These are phyloP conservation scores for Eudasyphora cyanicolor DNA, from an alignment of 2,888 invertebrate genomes.

Conservation along the genomic window DNA sequence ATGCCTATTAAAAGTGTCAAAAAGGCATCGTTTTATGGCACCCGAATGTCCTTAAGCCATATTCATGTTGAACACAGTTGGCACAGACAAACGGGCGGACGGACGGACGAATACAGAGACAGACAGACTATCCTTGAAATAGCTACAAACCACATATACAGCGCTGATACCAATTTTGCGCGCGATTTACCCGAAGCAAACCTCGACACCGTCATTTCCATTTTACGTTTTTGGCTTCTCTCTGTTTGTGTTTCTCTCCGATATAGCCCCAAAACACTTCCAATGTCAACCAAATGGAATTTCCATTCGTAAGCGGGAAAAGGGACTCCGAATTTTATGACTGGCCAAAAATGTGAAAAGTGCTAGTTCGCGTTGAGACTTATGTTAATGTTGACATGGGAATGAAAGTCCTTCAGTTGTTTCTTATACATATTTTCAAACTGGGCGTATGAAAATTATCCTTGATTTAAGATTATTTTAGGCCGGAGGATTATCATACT, in stretches of 20 bases:
- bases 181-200: constrained; percentile 1
- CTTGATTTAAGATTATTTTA: background rate
- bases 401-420: background rate
- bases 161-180: background rate
- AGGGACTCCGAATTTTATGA: background rate
- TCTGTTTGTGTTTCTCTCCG: background rate
- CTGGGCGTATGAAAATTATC: background rate
- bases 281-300: background rate
- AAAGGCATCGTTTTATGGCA: constrained; percentile 28
- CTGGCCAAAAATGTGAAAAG: background rate
- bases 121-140: too few species aligned
- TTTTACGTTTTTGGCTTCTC: background rate
- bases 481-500: background rate
- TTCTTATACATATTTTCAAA: too few species aligned
- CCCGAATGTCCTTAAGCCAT: constrained; percentile 14
- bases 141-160: too few species aligned
- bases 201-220: background rate
- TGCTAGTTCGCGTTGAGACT: background rate
- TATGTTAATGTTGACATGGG: background rate
- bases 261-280: background rate
- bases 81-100: background rate
- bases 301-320: background rate
- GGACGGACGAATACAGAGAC: background rate
- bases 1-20: constrained; percentile 25
- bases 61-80: background rate